phyloP scores from a whole-genome alignment of 2,113 vertebrate species.

The Polyodon spathula region DNA sequence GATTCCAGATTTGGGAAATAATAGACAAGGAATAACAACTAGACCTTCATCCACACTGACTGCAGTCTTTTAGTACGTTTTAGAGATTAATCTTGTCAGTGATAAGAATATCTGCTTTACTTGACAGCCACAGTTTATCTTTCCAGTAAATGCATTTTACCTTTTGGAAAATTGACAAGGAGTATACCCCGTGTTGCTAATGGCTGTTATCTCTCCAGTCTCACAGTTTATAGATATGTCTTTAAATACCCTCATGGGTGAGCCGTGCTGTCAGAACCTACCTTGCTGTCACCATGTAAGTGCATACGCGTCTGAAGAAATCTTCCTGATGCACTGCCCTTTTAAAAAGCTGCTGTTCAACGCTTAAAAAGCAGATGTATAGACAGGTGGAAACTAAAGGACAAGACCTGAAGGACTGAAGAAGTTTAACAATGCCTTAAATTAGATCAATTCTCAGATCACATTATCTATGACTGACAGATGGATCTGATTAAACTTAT shows the following conservation, averaged over 20 bases:
- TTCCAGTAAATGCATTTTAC: slow-evolving; percentile 41
- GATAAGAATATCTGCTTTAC: slow-evolving; percentile 24
- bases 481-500: too few species aligned
- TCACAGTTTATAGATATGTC: slow-evolving; percentile 45
- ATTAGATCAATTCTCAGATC: too few species aligned
- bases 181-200: slow-evolving; percentile 35
- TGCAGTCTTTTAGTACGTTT: slow-evolving; percentile 23
- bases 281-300: slow-evolving; percentile 28
- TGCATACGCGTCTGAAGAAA: slow-evolving; percentile 29
- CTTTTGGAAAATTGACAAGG: slow-evolving; percentile 42
- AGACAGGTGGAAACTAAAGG: too few species aligned
- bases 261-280: slow-evolving; percentile 33
- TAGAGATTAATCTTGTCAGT: slow-evolving; percentile 29
- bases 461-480: too few species aligned
- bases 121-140: slow-evolving; percentile 42
- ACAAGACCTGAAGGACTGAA: too few species aligned
- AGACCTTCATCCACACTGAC: background rate
- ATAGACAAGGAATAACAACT: background rate
- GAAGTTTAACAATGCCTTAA: too few species aligned
- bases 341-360: background rate
- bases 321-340: slow-evolving; percentile 16
- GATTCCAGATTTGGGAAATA: background rate
- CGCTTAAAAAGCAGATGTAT: background rate
- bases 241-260: slow-evolving; percentile 39
- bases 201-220: slow-evolving; percentile 39